Percentiles rank a stretch among this genome's conserved stretches.
These are phyloP conservation scores for Phalangium opilio DNA, from an alignment of 2,888 invertebrate genomes.

Conservation along the genomic window DNA sequence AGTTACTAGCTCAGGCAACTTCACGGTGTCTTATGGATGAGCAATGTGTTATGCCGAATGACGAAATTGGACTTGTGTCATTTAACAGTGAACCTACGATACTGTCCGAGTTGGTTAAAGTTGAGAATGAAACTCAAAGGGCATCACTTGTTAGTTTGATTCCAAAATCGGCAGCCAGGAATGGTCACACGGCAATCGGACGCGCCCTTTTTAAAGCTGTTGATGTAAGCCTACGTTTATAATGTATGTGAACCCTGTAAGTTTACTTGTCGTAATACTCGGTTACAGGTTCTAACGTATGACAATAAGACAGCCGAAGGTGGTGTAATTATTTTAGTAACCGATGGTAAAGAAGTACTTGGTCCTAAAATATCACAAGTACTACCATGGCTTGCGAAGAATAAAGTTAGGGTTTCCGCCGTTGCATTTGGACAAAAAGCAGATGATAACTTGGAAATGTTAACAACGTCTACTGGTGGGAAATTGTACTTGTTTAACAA, in stretches of 20 bases:
- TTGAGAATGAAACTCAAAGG: constrained; percentile 14
- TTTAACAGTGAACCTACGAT: constrained; percentile 20
- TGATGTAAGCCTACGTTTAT: constrained; percentile 7
- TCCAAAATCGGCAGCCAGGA: constrained; percentile 14
- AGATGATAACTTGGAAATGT: constrained; percentile 20
- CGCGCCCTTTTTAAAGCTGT: constrained; percentile 15
- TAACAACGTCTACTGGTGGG: constrained; percentile 17
- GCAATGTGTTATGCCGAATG: constrained; percentile 36
- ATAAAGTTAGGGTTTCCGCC: constrained; percentile 20
- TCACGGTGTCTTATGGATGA: constrained; percentile 42
- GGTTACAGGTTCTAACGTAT: constrained; percentile 9
- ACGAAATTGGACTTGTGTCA: constrained; percentile 28
- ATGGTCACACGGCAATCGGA: constrained; percentile 22
- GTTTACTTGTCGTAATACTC: too few species aligned
- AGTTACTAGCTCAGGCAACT: constrained; percentile 41
- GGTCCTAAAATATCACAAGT: constrained; percentile 17
- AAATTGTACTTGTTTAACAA: constrained; percentile 19
- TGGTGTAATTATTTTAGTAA: constrained; percentile 18
- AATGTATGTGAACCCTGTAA: too few species aligned
- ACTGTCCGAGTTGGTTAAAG: constrained; percentile 12
- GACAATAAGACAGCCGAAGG: constrained; percentile 12
- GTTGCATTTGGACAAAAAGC: constrained; percentile 19
- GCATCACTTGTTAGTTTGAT: constrained; percentile 18
- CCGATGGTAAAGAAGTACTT: constrained; percentile 16
- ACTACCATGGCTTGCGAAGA: constrained; percentile 18